Evolutionary conservation across 2,113 vertebrate species (phyloP).

Genomic region (Solenodon paradoxus): DNA sequence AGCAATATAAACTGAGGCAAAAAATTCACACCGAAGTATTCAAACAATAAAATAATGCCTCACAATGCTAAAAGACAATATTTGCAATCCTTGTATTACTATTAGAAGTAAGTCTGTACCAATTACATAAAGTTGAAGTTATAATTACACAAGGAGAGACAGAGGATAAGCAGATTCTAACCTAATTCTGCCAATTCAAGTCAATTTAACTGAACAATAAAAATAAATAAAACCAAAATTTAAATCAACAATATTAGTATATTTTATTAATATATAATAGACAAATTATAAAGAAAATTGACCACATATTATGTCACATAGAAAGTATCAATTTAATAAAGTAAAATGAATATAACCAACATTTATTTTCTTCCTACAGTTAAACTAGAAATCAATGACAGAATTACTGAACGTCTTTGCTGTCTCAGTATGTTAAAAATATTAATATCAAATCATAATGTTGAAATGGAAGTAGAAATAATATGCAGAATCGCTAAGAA

Average conservation of each 20-base stretch:
- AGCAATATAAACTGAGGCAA: not conserved
- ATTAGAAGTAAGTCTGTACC: not conserved
- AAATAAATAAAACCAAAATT: not conserved
- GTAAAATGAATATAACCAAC: not conserved
- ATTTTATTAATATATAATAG: not conserved
- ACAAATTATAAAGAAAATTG: not conserved
- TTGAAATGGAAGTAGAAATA: not conserved
- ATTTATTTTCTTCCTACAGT: not conserved
- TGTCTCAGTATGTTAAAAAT: not conserved
- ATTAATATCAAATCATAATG: not conserved
- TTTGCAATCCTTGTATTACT: not conserved
- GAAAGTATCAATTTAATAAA: not conserved
- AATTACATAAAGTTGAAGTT: not conserved
- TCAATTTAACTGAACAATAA: not conserved
- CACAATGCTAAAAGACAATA: not conserved
- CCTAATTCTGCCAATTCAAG: not conserved
- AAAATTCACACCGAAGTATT: not conserved
- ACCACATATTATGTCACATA: not conserved
- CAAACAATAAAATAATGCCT: too few relatives aligned
- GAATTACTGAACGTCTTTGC: not conserved
- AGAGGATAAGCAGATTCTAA: not conserved
- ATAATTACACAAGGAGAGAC: not conserved
- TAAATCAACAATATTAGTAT: not conserved
- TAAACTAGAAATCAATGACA: not conserved
- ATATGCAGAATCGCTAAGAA: not conserved